Evolutionary conservation across 2,888 invertebrate species (phyloP).

Genomic region (Cacoxenus indagator): DNA sequence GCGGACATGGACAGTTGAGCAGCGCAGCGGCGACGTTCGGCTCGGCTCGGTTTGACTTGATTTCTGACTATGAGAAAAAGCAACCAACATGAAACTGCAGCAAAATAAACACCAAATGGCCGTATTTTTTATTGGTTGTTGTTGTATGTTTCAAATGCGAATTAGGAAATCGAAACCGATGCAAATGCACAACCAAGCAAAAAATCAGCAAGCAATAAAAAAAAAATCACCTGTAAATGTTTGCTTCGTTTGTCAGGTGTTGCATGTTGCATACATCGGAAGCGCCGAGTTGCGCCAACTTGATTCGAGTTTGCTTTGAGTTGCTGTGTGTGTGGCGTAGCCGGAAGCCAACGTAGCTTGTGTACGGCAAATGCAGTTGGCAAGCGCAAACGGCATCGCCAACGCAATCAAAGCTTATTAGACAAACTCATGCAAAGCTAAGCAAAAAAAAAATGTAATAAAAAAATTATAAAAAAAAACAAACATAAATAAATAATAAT

Average conservation of each 20-base stretch:
- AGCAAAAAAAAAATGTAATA: neutral
- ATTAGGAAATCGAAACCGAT: conserved; percentile 61
- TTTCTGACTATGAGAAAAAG: neutral
- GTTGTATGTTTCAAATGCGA: conserved; percentile 43
- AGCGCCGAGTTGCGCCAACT: neutral
- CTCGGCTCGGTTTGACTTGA: neutral
- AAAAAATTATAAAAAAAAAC: neutral
- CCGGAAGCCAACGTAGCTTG: neutral
- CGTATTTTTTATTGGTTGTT: neutral
- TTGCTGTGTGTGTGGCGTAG: neutral
- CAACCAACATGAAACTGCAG: neutral
- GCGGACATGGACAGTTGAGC: conserved; percentile 16
- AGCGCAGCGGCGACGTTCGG: conserved; percentile 10
- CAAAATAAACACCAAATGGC: neutral
- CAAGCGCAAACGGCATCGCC: too few relatives aligned
- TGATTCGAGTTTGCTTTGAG: neutral
- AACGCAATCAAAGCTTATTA: neutral
- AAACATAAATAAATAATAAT: neutral
- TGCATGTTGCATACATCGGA: conserved; percentile 9
- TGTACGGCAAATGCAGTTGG: neutral
- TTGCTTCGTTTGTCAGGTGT: neutral
- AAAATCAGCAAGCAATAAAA: neutral
- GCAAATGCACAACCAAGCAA: conserved; percentile 32
- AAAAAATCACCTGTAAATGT: neutral
- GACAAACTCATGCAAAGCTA: neutral